These are phyloP conservation scores for Podargus strigoides DNA, from an alignment of 2,797 vertebrate species.

Conservation along the genomic window DNA sequence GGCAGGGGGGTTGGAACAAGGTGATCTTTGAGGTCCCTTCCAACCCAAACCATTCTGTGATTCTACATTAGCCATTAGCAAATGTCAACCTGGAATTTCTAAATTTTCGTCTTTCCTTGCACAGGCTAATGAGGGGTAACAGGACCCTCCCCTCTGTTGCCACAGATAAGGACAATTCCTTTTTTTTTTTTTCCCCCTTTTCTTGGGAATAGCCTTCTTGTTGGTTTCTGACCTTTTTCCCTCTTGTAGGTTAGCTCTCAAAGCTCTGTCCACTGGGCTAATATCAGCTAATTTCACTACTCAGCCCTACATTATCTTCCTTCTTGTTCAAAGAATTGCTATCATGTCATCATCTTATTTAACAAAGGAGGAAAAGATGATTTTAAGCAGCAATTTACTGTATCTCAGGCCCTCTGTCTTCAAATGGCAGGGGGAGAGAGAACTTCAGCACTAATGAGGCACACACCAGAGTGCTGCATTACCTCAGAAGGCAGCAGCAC, in stretches of 20 bases:
- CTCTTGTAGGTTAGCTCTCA: not conserved
- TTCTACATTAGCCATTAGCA: not conserved
- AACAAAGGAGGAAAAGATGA: not conserved
- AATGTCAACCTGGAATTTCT: not conserved
- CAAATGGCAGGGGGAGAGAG: not conserved
- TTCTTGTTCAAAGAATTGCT: not conserved
- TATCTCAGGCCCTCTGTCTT: not conserved
- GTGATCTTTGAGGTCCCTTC: too few relatives aligned
- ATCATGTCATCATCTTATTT: not conserved
- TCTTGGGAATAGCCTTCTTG: not conserved
- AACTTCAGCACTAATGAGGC: not conserved
- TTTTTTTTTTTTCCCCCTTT: not conserved
- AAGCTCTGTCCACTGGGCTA: not conserved
- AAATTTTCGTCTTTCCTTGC: not conserved
- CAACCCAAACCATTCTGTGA: too few relatives aligned
- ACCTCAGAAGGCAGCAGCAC: not conserved
- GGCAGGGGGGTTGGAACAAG: too few relatives aligned
- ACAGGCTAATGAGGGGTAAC: not conserved
- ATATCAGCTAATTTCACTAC: not conserved
- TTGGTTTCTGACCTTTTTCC: not conserved
- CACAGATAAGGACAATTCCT: not conserved
- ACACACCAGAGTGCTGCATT: not conserved
- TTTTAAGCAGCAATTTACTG: not conserved
- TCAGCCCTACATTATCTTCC: not conserved
- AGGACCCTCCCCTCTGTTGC: not conserved